Evolutionary conservation across 2,113 vertebrate genomes (phyloP).

Genomic region (Arothron firmamentum): DNA sequence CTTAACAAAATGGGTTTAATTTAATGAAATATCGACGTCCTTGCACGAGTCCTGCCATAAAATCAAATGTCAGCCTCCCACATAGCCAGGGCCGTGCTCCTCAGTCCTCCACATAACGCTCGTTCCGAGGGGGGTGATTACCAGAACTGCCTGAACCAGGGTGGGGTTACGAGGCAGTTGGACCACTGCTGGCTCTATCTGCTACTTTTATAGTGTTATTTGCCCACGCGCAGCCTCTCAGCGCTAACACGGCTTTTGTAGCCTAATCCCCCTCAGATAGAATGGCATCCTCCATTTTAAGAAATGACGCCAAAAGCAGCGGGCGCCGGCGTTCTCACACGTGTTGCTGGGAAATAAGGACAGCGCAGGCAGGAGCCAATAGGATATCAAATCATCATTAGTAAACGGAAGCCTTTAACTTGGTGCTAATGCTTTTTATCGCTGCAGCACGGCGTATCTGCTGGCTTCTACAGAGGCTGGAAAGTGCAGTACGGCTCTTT

Average conservation of each 20-base stretch:
- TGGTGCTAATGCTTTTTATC: constrained; percentile 26
- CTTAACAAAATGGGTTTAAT: constrained; percentile 31
- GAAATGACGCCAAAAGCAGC: constrained; percentile 51
- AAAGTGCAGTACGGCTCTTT: constrained; percentile 45
- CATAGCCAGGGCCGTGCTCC: neutral
- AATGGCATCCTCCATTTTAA: constrained; percentile 53
- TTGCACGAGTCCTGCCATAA: constrained; percentile 24
- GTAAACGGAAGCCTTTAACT: constrained; percentile 34
- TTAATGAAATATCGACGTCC: constrained; percentile 36
- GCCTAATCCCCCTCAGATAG: constrained; percentile 57
- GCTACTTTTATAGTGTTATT: constrained; percentile 61
- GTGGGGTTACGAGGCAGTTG: constrained; percentile 38
- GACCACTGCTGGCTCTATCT: constrained; percentile 54
- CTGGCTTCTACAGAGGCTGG: constrained; percentile 23
- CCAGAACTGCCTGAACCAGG: constrained; percentile 30
- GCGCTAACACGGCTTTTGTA: constrained; percentile 45
- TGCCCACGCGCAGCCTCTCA: constrained; percentile 34
- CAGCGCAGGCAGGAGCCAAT: constrained; percentile 48
- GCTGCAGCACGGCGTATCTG: constrained; percentile 10
- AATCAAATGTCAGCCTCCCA: constrained; percentile 44
- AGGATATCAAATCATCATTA: constrained; percentile 58
- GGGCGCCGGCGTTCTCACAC: constrained; percentile 37
- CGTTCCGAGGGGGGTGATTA: constrained; percentile 38
- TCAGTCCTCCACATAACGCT: constrained; percentile 17
- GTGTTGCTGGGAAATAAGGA: constrained; percentile 50